Conservation (phyloP, 2,113 vertebrate genomes). For the Crypturellus undulatus region DNA sequence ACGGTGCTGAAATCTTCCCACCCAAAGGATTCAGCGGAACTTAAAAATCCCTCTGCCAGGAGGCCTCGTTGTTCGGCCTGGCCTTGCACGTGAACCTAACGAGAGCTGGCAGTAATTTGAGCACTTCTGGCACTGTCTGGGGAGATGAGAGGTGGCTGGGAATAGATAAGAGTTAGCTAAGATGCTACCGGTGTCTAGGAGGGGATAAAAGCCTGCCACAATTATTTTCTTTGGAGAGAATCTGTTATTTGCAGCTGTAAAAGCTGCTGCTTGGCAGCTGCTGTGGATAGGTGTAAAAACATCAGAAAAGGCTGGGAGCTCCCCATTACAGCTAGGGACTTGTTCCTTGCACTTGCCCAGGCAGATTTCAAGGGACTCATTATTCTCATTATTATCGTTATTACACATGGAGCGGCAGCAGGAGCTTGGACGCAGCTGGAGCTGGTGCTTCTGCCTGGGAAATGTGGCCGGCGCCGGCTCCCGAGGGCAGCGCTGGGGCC, state of each 20-base stretch:
- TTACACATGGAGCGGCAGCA: neutral
- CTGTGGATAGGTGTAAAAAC: constrained; percentile 24
- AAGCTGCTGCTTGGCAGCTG: constrained; percentile 50
- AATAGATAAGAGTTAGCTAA: constrained; percentile 39
- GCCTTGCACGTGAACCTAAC: constrained; percentile 28
- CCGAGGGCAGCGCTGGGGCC: no score
- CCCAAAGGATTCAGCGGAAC: constrained; percentile 44
- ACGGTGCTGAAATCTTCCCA: neutral
- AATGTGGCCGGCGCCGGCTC: neutral
- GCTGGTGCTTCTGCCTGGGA: neutral
- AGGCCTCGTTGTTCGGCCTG: constrained; percentile 25
- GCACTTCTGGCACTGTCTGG: constrained; percentile 36
- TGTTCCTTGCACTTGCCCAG: neutral
- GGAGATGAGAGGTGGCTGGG: constrained; percentile 56
- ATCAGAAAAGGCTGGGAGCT: neutral
- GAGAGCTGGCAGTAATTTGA: constrained; percentile 63
- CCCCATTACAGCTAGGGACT: accelerated
- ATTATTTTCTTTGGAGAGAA: constrained; percentile 50
- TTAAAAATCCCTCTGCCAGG: constrained; percentile 24
- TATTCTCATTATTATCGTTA: neutral
- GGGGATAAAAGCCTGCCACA: neutral
- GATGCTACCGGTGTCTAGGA: constrained; percentile 10
- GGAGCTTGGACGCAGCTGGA: neutral
- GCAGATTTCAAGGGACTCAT: neutral
- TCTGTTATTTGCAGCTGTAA: constrained; percentile 26